Base-by-base conservation (phyloP, 1,140 invertebrate species). In the Holotrichia oblita region DNA sequence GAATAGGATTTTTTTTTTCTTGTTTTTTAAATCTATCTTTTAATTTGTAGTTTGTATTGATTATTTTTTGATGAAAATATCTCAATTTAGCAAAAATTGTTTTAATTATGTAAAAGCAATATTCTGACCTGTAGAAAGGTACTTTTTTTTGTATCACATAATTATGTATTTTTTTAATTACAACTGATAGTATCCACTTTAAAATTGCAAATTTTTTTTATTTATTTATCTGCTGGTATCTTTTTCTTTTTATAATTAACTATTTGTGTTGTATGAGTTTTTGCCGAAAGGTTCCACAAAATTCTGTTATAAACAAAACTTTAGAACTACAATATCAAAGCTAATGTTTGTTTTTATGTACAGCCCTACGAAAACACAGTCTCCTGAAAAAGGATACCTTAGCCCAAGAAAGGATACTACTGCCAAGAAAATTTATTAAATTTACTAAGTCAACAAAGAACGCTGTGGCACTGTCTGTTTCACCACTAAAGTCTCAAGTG, bases 401-500 rank as follows among this genome's bases (percentile, higher is more conserved):
- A 86, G 85, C 40, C 85, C 84, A 20, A 83, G 81, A 79, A 86
- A 83, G 81, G 81, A 78, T 20, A 42, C 61, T 77, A 59, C 81
- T 27, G 83, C 83, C 10, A 81, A 82, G n/a, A 82, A 79, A 84
- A 85, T 79, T 64, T 87, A 6, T 81, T 87, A 14, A 81, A 88
- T 42, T 78, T 90, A 78, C 84, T 90, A 69, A 93, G 90, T 79
- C 92, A 40, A 87, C 88, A 2, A 93, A 93, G 77, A 90, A 88
- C 64, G 81, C 84, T 22, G 78, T 87, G 10, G 77, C 86, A 2
- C 85, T 40, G 86, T 87, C 41, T 81, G 81, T 22, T 88, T 90
- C 80, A 81, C 88, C 90, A 27, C 89, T 90, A 64, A 92, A 93
- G 85, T 88, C 91, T 69, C 88, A 90, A 82, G 92, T 92, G 73